Percentiles rank a stretch among this genome's conserved stretches.
These are phyloP conservation scores for Corythornis madagascariensis DNA, from an alignment of 2,113 vertebrate species.

Conservation along the genomic window DNA sequence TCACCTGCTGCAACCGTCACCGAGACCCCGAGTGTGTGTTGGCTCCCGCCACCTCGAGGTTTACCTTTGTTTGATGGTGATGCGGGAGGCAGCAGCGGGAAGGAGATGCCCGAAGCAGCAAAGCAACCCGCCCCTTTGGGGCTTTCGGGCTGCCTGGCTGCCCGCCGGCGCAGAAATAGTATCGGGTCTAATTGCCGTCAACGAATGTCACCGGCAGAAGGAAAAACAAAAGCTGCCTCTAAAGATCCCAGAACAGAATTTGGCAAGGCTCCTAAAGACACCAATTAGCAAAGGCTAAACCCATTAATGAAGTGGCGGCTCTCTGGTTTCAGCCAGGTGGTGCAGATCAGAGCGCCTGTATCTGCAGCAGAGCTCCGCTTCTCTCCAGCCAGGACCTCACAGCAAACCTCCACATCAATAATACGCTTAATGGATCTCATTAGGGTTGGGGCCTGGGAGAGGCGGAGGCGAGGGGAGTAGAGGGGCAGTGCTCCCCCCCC, in stretches of 20 bases:
- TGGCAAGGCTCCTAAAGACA: constrained; percentile 69
- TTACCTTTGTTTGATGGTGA: not conserved
- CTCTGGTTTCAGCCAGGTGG: constrained; percentile 78
- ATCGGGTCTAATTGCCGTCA: not conserved
- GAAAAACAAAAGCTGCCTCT: constrained; percentile 51
- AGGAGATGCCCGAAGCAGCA: not conserved
- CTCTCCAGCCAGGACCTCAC: constrained; percentile 69
- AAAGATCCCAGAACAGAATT: constrained; percentile 34
- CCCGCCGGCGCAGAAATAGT: not conserved
- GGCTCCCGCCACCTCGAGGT: too few species aligned
- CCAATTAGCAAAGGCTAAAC: constrained; percentile 77
- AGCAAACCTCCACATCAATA: constrained; percentile 68
- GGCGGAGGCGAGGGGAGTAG: not conserved
- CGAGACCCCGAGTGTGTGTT: too few species aligned
- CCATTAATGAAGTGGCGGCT: constrained; percentile 70
- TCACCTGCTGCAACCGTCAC: not conserved
- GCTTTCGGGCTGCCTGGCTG: not conserved
- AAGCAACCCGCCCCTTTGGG: not conserved
- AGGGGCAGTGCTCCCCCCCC: not conserved
- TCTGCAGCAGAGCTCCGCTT: constrained; percentile 55
- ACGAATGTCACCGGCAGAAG: constrained; percentile 45
- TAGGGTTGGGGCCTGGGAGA: constrained; percentile 23
- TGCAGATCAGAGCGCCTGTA: constrained; percentile 62
- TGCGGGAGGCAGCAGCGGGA: not conserved
- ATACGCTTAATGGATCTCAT: constrained; percentile 68